Evolutionary conservation across 2,113 vertebrate genomes (phyloP).

Genomic region (Heteronetta atricapilla): DNA sequence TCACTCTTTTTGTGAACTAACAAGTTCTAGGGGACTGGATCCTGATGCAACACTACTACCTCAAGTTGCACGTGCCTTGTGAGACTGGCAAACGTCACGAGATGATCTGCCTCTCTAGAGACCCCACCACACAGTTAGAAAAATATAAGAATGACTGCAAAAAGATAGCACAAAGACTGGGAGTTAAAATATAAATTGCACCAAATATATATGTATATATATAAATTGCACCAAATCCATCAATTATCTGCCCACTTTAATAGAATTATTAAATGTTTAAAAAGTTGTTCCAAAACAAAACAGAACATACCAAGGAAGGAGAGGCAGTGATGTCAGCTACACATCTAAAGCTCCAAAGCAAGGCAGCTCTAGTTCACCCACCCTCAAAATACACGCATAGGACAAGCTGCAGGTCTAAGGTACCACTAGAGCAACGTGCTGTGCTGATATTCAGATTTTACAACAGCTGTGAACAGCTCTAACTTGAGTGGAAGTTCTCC

Average conservation of each 20-base stretch:
- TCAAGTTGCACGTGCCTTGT: background rate
- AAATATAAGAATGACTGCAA: background rate
- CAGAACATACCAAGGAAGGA: background rate
- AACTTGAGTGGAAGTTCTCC: background rate
- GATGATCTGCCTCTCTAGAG: background rate
- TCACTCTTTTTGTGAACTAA: background rate
- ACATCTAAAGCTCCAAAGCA: background rate
- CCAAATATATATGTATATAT: background rate
- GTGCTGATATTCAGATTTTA: background rate
- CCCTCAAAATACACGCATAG: rapidly evolving
- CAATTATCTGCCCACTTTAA: background rate
- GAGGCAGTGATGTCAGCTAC: background rate
- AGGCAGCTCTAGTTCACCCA: background rate
- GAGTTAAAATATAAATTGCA: background rate
- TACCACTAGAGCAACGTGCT: rapidly evolving
- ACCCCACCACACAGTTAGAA: background rate
- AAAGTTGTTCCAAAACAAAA: background rate
- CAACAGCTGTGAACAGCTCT: background rate
- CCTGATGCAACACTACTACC: rapidly evolving
- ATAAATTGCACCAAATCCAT: too few relatives aligned
- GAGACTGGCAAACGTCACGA: background rate
- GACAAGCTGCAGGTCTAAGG: background rate
- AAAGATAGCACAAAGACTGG: background rate
- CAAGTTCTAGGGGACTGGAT: background rate
- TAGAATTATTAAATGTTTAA: background rate